Percentiles rank a stretch among this genome's conserved stretches.
Evolutionary conservation across 1,140 invertebrate species (phyloP).

Genomic region (Bombus turneri): DNA sequence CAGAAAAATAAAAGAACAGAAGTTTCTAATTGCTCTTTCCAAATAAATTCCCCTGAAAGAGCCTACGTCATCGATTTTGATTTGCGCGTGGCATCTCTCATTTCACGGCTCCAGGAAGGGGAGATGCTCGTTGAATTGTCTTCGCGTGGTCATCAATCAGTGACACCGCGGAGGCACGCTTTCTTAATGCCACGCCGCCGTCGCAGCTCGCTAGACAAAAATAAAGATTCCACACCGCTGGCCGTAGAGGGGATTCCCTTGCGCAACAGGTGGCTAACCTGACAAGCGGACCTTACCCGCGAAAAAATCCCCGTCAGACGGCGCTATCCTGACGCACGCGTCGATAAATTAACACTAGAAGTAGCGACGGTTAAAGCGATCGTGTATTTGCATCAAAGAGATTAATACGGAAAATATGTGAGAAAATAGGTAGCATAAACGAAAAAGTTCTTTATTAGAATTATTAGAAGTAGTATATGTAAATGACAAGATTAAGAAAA

Average conservation of each 20-base stretch:
- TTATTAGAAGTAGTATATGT: no score
- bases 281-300: not conserved
- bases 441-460: no score
- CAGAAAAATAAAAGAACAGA: not conserved
- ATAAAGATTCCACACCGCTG: conserved; percentile 35
- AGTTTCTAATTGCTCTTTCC: not conserved
- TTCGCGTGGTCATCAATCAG: conserved; percentile 27
- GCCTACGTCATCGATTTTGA: not conserved
- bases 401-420: no score
- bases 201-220: conserved; percentile 29
- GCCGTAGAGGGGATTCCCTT: conserved; percentile 12
- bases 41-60: not conserved
- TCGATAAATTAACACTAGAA: not conserved
- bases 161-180: conserved; percentile 19
- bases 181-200: conserved; percentile 31
- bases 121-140: conserved; percentile 13
- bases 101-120: not conserved
- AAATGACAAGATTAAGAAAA: no score
- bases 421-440: no score
- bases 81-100: not conserved
- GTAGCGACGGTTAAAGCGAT: no score
- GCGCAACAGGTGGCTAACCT: conserved; percentile 39
- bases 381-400: no score
- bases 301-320: not conserved
- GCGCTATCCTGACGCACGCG: not conserved